Base-by-base conservation (phyloP, 2,888 invertebrate genomes). In the Rhagophthalmus giganteus region DNA sequence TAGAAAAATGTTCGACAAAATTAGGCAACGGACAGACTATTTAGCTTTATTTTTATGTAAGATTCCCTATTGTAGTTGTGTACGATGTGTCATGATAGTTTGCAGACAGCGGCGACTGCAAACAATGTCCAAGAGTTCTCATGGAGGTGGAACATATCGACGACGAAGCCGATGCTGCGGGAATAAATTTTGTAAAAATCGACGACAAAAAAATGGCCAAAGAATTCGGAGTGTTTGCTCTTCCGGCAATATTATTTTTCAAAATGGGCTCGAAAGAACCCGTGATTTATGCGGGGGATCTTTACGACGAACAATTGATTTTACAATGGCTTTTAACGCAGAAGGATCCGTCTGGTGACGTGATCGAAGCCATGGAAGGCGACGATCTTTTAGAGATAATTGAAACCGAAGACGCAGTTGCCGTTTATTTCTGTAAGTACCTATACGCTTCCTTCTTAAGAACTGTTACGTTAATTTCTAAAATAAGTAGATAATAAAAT, bases 51-150 rank as follows among this genome's bases (percentile, higher is more conserved):
- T 94, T 76, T 90, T 94, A 81, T 94, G 94, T 94, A 80, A 87
- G 90, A 11, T 12, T n/a, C 10, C 20, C 12, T 14, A 13, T 34
- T 9, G 16, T 38, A 37, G 7, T 1, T 8, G 25, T 11, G 8
- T 37, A 2, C 30, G 16, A 10, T 31, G 6, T 33, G 31, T 13
- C 11, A 30, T 31, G 28, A 30, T 33, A 46, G 79, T 76, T 83
- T 84, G 76, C 79, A 94, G 94, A 93, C 79, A 92, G 92, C 81
- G 90, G 90, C 80, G 93, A 94, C 77, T 94, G 94, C 79, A 94
- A 93, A 76, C 94, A 94, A 75, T 94, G 94, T 72, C 89, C 90
- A 61, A 83, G 88, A 70, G 94, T 94, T 14, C 79, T 94, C 61
- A 81, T 84, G 25, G 93, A 93, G 74, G 88, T 94, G 59, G 94